Conservation (phyloP, 2,888 invertebrate species). For the Mechanitis mazaeus region DNA sequence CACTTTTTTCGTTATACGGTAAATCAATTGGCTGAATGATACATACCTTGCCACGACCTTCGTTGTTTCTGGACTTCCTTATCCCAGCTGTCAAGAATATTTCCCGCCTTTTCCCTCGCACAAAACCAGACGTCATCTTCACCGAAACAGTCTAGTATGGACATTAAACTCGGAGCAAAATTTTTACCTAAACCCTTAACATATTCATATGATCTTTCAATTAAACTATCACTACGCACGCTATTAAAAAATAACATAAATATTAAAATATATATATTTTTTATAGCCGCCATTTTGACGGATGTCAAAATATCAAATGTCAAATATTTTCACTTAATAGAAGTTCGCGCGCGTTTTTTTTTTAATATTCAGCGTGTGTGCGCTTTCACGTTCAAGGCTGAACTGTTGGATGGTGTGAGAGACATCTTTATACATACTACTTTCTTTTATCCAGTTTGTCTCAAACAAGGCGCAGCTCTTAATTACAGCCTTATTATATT, state of each 20-base stretch:
- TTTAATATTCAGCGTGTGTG: slow-evolving; percentile 25
- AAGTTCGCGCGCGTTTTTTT: slow-evolving; percentile 34
- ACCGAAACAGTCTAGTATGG: slow-evolving; percentile 72
- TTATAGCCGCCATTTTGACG: slow-evolving; percentile 46
- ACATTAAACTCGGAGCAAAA: slow-evolving; percentile 71
- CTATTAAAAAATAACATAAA: slow-evolving; percentile 37
- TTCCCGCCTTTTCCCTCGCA: slow-evolving; percentile 72
- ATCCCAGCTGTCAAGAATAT: slow-evolving; percentile 65
- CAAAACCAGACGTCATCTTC: slow-evolving; percentile 72
- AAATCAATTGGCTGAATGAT: slow-evolving; percentile 7
- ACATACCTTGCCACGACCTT: slow-evolving; percentile 59
- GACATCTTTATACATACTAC: slow-evolving; percentile 36
- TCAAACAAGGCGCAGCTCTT: slow-evolving; percentile 14
- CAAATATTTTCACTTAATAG: slow-evolving; percentile 10
- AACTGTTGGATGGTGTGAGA: slow-evolving; percentile 44
- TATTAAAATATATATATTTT: slow-evolving; percentile 42
- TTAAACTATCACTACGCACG: slow-evolving; percentile 55
- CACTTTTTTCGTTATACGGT: background rate
- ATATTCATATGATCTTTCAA: slow-evolving; percentile 62
- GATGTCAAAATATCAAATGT: slow-evolving; percentile 17
- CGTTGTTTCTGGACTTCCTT: slow-evolving; percentile 56
- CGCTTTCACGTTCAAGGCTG: slow-evolving; percentile 48
- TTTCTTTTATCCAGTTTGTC: slow-evolving; percentile 35
- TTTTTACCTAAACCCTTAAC: slow-evolving; percentile 59
- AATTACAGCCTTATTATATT: slow-evolving; percentile 23